Evolutionary conservation across 2,888 invertebrate species (phyloP).

Genomic region (Hirtodrosophila confusa): DNA sequence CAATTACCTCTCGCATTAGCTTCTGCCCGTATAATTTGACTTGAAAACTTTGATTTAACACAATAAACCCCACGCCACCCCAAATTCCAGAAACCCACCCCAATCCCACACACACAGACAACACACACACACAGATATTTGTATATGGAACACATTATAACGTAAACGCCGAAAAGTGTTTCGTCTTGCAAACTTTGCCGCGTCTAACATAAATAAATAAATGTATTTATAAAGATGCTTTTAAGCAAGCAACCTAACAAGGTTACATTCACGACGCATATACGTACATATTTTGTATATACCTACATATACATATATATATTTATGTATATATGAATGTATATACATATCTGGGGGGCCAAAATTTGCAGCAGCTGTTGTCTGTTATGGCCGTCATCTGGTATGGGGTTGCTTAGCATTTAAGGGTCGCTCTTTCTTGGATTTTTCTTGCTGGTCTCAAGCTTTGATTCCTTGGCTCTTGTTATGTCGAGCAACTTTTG

Average conservation of each 20-base stretch:
- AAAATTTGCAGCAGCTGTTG: constrained; percentile 76
- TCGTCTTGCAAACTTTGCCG: constrained; percentile 63
- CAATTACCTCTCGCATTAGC: constrained; percentile 63
- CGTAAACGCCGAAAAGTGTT: constrained; percentile 66
- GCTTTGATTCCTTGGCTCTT: constrained; percentile 41
- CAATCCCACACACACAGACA: constrained; percentile 16
- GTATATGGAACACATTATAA: constrained; percentile 66
- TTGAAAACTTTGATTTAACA: constrained; percentile 76
- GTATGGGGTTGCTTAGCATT: constrained; percentile 59
- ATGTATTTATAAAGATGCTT: constrained; percentile 80
- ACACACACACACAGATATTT: background rate
- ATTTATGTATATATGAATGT: constrained; percentile 18
- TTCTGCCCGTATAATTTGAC: constrained; percentile 65
- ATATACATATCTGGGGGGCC: constrained; percentile 17
- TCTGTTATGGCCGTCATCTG: constrained; percentile 58
- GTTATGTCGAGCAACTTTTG: constrained; percentile 33
- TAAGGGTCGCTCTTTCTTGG: constrained; percentile 61
- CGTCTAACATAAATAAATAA: constrained; percentile 80
- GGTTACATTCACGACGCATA: constrained; percentile 54
- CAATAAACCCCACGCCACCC: constrained; percentile 37
- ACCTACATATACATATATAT: constrained; percentile 16
- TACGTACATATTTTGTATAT: constrained; percentile 18
- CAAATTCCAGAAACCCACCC: constrained; percentile 19
- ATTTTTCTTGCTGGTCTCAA: constrained; percentile 10
- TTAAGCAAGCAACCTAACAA: constrained; percentile 77